Conservation (phyloP, 2,797 vertebrate species). For the Amblyraja radiata region DNA sequence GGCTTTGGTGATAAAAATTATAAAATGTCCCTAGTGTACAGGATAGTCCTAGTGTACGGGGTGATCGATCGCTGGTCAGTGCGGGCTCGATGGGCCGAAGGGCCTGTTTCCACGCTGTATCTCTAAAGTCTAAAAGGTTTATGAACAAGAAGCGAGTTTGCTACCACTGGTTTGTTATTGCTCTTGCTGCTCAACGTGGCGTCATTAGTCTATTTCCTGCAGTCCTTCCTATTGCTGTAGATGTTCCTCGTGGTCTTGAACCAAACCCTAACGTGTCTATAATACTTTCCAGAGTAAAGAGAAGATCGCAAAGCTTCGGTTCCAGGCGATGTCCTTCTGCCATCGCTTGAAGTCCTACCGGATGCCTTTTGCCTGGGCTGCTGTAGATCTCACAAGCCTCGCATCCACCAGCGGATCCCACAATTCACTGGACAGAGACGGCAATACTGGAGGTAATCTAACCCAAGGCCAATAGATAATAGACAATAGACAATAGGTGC, state of each 20-base stretch:
- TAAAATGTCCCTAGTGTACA: too few species aligned
- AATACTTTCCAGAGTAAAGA: constrained; percentile 13
- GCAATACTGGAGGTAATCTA: neutral
- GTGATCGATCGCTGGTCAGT: too few species aligned
- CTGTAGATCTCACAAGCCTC: neutral
- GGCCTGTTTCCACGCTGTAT: too few species aligned
- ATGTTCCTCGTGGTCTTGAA: neutral
- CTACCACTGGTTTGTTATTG: neutral
- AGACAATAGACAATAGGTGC: too few species aligned
- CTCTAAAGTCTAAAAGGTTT: neutral
- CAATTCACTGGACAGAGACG: neutral
- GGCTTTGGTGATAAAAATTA: too few species aligned
- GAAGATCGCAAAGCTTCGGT: constrained; percentile 3
- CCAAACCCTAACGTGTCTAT: neutral
- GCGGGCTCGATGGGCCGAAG: too few species aligned
- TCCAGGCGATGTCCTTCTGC: constrained; percentile 5
- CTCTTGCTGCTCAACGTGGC: neutral
- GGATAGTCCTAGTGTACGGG: too few species aligned
- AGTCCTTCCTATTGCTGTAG: neutral
- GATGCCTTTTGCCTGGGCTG: constrained; percentile 27
- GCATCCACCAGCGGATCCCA: neutral
- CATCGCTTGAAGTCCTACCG: neutral
- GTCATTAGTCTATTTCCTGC: too few species aligned
- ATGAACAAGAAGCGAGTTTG: neutral
- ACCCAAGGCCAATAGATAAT: too few species aligned